Percentiles rank a stretch among this genome's conserved stretches.
Conservation (phyloP, 2,888 invertebrate genomes). For the Drosophila tanythrix region DNA sequence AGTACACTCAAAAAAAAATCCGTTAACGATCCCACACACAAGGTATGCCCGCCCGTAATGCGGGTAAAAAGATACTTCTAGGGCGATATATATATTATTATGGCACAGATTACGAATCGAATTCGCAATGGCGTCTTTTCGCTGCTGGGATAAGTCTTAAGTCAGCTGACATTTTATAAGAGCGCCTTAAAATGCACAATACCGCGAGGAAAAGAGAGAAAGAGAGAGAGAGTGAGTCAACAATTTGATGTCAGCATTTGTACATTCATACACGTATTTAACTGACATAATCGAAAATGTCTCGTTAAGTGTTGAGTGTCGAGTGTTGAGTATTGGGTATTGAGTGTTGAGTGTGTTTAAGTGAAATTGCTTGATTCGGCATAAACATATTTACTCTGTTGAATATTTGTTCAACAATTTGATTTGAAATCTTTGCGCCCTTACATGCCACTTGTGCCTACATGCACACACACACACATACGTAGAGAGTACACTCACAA, state of each 20-base stretch:
- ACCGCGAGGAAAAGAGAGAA: not conserved
- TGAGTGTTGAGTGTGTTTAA: conserved; percentile 76
- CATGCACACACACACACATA: not conserved
- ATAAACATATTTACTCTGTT: conserved; percentile 80
- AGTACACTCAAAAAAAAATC: too few relatives aligned
- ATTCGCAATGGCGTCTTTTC: not conserved
- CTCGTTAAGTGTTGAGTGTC: conserved; percentile 31
- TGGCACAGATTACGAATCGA: not conserved
- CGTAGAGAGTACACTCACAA: not conserved
- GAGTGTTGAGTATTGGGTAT: conserved; percentile 48
- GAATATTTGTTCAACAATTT: conserved; percentile 80
- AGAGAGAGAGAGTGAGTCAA: conserved; percentile 40
- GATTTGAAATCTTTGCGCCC: conserved; percentile 69
- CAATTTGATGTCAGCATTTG: conserved; percentile 53
- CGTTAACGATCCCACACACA: too few relatives aligned
- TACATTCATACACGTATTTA: conserved; percentile 30
- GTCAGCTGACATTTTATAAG: not conserved
- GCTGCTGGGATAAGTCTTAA: not conserved
- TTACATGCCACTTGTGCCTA: conserved; percentile 48
- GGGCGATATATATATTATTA: too few relatives aligned
- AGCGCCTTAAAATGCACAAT: not conserved
- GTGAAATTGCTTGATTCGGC: conserved; percentile 80
- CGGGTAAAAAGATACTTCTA: too few relatives aligned
- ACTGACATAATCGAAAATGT: conserved; percentile 62
- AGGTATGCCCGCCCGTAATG: too few relatives aligned